Base-by-base conservation (phyloP, 2,888 invertebrate genomes). In the Synergus itoensis region DNA sequence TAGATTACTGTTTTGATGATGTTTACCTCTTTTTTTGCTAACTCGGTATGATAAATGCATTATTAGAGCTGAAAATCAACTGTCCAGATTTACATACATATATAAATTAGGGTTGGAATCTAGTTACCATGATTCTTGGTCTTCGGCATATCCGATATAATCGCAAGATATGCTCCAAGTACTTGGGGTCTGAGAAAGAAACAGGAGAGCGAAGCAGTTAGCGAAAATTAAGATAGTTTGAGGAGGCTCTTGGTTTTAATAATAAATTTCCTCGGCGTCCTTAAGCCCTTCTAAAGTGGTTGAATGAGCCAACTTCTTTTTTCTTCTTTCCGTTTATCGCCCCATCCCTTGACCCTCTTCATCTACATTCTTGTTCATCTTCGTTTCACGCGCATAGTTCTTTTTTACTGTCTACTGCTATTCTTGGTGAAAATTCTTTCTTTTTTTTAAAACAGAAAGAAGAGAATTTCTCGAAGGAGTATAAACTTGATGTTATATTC, bases 221-320 rank as follows among this genome's bases (percentile, higher is more conserved):
- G 82, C 81, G 79, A 81, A 84, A 86, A 87, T 85, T 86, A 85
- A 86, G 85, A 86, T 84, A 85, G 84, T 87, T 86, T 76, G 76
- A 83, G 79, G 81, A 79, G 77, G 79, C 82, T 81, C 85, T 86
- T 84, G 85, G 84, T 86, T 86, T 87, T 84, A 85, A 87, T 87
- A 86, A 87, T 87, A 87, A 86, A 86, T 87, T 86, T 79, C 78
- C 76, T 78, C 57, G 45, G 76, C 77, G 79, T 81, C 79, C 84
- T 79, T 80, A 79, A 84, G 82, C 81, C 76, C 81, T 82, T 81
- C 77, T 81, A 80, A 84, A 86, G 79, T 85, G 79, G 78, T 81
- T 79, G 77, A 73, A 82, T 82, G 84, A 84, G 82, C 81, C 79
- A 83, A 16, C 45, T 48, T 48, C 41, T 28, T 69, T 48, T 69